Conservation (phyloP, 2,113 vertebrate species). For the Rana temporaria region DNA sequence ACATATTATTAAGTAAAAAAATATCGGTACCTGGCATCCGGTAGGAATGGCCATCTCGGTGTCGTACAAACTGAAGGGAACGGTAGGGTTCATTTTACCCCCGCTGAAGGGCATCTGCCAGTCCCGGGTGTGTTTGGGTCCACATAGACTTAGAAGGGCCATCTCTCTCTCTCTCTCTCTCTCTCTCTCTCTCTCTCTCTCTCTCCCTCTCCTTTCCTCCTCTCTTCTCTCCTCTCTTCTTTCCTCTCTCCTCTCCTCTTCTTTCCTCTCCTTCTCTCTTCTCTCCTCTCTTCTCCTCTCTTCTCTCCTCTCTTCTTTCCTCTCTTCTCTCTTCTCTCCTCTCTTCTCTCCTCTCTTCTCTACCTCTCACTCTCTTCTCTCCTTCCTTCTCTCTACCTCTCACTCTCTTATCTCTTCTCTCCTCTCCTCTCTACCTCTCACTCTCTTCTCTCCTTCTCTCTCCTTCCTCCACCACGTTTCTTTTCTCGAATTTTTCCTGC, state of each 20-base stretch:
- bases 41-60: slow-evolving; percentile 31
- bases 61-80: neutral
- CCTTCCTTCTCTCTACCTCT: neutral
- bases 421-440: no score
- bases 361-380: no score
- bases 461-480: neutral
- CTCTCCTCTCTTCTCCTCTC: neutral
- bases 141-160: slow-evolving; percentile 31
- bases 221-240: no score
- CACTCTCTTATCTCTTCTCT: neutral
- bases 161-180: neutral
- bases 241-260: no score
- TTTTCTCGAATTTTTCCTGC: neutral
- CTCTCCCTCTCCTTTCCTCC: neutral
- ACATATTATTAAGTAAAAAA: neutral
- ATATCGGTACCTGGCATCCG: slow-evolving; percentile 22
- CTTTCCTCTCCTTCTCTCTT: no score
- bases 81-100: neutral
- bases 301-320: neutral
- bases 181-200: neutral
- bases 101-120: slow-evolving; percentile 29
- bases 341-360: no score
- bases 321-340: neutral
- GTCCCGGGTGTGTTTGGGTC: neutral
- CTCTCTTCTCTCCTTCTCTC: neutral